Conservation (phyloP, 2,113 vertebrate genomes). For the Lampris megalopsis region DNA sequence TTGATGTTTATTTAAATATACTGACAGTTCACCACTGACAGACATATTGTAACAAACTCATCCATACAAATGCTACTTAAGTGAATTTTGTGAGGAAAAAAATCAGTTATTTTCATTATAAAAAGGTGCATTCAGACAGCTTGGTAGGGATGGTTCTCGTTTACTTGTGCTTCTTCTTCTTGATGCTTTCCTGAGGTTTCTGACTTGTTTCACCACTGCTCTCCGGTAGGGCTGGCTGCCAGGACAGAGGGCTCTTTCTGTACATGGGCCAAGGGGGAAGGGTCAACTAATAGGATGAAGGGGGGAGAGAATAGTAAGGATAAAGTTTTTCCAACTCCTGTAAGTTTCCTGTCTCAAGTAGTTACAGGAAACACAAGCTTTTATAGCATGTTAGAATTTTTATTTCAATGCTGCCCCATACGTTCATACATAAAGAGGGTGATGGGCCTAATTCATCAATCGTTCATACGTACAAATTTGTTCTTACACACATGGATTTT, state of each 20-base stretch:
- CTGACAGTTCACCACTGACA: conserved; percentile 17
- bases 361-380: too few species aligned
- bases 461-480: too few species aligned
- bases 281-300: conserved; percentile 83
- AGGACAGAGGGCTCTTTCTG: conserved; percentile 89
- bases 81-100: conserved; percentile 1
- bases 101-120: conserved; percentile 27
- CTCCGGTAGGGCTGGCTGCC: conserved; percentile 90
- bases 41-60: conserved; percentile 38
- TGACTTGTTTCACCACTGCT: conserved; percentile 81
- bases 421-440: too few species aligned
- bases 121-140: conserved; percentile 38
- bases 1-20: conserved; percentile 44
- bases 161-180: conserved; percentile 97
- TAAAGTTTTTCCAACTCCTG: background rate
- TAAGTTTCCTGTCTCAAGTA: too few species aligned
- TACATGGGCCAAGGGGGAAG: conserved; percentile 98
- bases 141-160: background rate
- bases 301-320: background rate
- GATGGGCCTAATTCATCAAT: too few species aligned
- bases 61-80: conserved; percentile 21
- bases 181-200: conserved; percentile 87
- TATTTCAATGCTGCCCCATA: too few species aligned
- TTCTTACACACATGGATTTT: too few species aligned
- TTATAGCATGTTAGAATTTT: too few species aligned